Base-by-base conservation (phyloP, 2,113 vertebrate species). In the Scomber colias region DNA sequence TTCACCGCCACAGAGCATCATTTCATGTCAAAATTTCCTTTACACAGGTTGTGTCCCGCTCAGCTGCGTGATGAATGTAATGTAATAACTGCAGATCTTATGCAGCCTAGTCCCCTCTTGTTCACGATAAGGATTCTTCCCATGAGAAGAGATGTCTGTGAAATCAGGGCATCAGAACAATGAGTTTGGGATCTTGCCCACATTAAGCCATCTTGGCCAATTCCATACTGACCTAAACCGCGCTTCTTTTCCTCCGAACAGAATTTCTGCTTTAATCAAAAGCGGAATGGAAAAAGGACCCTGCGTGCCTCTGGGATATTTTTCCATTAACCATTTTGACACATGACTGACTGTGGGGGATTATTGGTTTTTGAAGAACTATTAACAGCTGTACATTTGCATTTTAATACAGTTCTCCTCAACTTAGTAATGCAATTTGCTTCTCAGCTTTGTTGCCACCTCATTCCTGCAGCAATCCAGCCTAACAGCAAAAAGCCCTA, bases 341-440 rank as follows among this genome's bases (percentile, higher is more conserved):
- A 98, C 97, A 98, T 97, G 96, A 97, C 96, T 98, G 96, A 97
- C 98, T 97, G 96, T 97, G 95, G 96, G 97, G 97, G 97, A 98
- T 99, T 99, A 98, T 98, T 98, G 97, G 96, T 96, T 98, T 99
- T 98, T 98, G 97, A 99, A 97, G 97, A 98, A 98, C 97, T 98
- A 98, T 98, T 98, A 99, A 96, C 97, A 97, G 96, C 95, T 97
- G 96, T 94, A 97, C 97, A 99, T 98, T 99, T 98, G 97, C 97
- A 99, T 99, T 98, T 99, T 99, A 99, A 99, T 99, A 96, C 95
- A 98, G 94, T 98, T 98, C 96, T 97, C 94, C 93, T 96, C 95
- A 95, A 96, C 95, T 83, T 94, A 96, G 96, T 98, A 96, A 97
- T 97, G 96, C 96, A 97, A 97, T 97, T 97, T 96, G 95, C 95